Evolutionary conservation across 2,888 invertebrate genomes (phyloP).

Genomic region (Sarcophaga rosellei): DNA sequence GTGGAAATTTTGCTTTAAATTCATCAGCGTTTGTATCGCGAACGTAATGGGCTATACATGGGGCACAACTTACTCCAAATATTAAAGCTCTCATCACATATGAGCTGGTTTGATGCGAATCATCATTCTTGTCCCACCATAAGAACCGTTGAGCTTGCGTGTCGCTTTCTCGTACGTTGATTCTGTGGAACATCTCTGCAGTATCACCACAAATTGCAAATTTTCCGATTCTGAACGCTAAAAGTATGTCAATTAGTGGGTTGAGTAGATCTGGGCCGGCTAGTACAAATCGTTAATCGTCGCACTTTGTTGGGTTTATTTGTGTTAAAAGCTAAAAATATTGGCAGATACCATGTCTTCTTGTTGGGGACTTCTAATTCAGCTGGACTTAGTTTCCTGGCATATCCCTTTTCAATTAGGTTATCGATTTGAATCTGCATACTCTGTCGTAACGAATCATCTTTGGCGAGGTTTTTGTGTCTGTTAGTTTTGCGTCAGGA

Average conservation of each 20-base stretch:
- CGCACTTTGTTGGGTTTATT: too few species aligned
- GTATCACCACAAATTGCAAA: slow-evolving; percentile 64
- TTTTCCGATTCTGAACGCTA: slow-evolving; percentile 22
- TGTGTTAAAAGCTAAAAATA: too few species aligned
- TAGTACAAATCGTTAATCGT: too few species aligned
- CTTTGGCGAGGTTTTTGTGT: too few species aligned
- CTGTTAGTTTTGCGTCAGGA: too few species aligned
- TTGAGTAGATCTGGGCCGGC: slow-evolving; percentile 56
- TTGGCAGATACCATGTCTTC: too few species aligned
- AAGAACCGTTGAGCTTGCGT: slow-evolving; percentile 58
- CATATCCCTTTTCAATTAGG: too few species aligned
- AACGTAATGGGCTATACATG: slow-evolving; percentile 29
- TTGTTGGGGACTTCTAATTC: too few species aligned
- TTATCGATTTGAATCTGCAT: too few species aligned
- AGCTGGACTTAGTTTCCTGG: too few species aligned
- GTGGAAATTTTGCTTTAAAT: background rate
- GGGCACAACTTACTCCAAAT: slow-evolving; percentile 31
- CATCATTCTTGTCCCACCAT: slow-evolving; percentile 17
- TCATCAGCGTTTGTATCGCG: slow-evolving; percentile 32
- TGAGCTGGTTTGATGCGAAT: slow-evolving; percentile 32
- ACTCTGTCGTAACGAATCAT: too few species aligned
- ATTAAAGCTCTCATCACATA: slow-evolving; percentile 47
- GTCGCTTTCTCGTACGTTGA: slow-evolving; percentile 57
- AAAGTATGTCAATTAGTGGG: slow-evolving; percentile 38
- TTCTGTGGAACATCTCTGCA: slow-evolving; percentile 66